Base-by-base conservation (phyloP, 1,140 invertebrate genomes). In the Drosophila kurseongensis region DNA sequence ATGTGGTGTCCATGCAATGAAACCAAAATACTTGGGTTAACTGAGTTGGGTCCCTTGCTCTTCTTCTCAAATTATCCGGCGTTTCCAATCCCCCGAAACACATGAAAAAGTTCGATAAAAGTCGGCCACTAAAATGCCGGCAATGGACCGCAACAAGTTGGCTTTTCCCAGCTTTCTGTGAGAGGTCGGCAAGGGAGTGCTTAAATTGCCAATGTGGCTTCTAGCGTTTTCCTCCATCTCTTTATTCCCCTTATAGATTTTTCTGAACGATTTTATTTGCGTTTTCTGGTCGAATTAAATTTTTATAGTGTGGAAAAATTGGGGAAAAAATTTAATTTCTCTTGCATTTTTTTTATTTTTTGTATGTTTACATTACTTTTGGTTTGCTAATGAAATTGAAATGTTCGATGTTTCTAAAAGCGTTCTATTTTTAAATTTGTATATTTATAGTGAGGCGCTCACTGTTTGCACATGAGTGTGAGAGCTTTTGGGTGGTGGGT, bases 321-420 rank as follows among this genome's bases (percentile, higher is more conserved):
- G 10, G 14, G 13, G 38, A 45, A 55, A 69, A 18, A n/a, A n/a
- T 38, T 32, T 32, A 36, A 45, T 23, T 14, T 69, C 5, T 27
- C 32, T 38, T 40, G 45, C 16, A 42, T 51, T 56, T 47, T 67
- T 45, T 54, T 4, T 12, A 27, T 36, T 27, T 42, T 52, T 66
- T 7, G 27, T 23, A 9, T 71, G 67, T 71, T 71, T 71, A 71
- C 67, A 71, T 71, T 71, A 69, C 48, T 69, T 50, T 42, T 27
- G 18, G 67, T 48, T 57, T 32, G 67, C 65, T 71, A 71, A 71
- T 57, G 67, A 71, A 71, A 71, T 71, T 71, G 65, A 71, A 71
- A 71, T 69, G 50, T 71, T 71, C 67, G 67, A 69, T 71, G 47
- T 66, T 35, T 71, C 42, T 44, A 14, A 71, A 71, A 68, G 18